Conservation (phyloP, 2,113 vertebrate species). For the Motacilla alba region DNA sequence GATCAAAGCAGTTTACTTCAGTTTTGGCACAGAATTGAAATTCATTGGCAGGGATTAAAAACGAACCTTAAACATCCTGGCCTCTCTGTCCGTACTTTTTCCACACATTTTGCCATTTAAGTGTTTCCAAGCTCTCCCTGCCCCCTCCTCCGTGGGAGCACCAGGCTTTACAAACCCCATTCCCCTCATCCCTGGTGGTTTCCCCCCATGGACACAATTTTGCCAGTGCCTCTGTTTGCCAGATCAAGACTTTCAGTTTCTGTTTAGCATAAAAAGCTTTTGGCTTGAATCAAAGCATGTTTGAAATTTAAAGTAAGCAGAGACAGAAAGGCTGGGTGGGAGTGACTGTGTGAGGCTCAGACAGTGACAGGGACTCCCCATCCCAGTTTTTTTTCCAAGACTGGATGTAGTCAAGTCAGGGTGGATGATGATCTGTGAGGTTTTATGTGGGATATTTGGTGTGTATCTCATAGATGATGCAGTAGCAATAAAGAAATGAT, state of each 20-base stretch:
- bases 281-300: not conserved
- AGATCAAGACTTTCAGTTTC: constrained; percentile 55
- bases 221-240: constrained; percentile 15
- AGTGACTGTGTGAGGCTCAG: not conserved
- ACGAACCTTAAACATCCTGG: constrained; percentile 51
- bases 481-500: not conserved
- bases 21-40: constrained; percentile 43
- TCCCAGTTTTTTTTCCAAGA: not conserved
- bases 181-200: not conserved
- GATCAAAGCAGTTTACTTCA: constrained; percentile 60
- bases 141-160: not conserved
- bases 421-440: not conserved
- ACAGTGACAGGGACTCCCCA: not conserved
- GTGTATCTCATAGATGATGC: not conserved
- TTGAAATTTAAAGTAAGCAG: constrained; percentile 10
- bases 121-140: not conserved
- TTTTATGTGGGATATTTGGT: not conserved
- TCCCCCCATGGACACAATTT: not conserved
- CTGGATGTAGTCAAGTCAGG: not conserved
- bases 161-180: not conserved
- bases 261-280: constrained; percentile 33
- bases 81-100: constrained; percentile 25
- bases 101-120: not conserved
- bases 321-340: not conserved
- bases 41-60: constrained; percentile 57